Evolutionary conservation across 2,797 vertebrate genomes (phyloP).

Genomic region (Centroberyx gerrardi): DNA sequence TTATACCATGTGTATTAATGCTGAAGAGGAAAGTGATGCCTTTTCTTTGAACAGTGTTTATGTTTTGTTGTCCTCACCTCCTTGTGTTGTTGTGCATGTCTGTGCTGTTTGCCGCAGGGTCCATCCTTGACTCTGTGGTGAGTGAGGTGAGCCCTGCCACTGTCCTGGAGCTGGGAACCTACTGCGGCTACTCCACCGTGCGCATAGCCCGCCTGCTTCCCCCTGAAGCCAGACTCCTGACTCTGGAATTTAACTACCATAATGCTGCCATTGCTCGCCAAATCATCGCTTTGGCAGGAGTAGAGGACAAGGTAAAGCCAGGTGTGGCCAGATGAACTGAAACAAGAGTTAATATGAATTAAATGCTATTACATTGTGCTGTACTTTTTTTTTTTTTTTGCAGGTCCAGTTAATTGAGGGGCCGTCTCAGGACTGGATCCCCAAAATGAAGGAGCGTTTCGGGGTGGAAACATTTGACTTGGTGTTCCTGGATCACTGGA

Average conservation of each 20-base stretch:
- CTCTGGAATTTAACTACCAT: slow-evolving; percentile 89
- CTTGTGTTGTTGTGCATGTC: not conserved
- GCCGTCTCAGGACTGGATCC: slow-evolving; percentile 85
- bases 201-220: slow-evolving; percentile 89
- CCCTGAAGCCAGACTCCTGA: slow-evolving; percentile 84
- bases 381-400: too few relatives aligned
- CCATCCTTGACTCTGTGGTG: slow-evolving; percentile 90
- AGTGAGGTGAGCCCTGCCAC: slow-evolving; percentile 76
- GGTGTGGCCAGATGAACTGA: not conserved
- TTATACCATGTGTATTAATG: not conserved
- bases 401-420: slow-evolving; percentile 87
- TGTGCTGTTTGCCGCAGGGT: slow-evolving; percentile 75
- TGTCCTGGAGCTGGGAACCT: slow-evolving; percentile 87
- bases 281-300: slow-evolving; percentile 90
- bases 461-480: slow-evolving; percentile 91
- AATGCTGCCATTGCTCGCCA: slow-evolving; percentile 87
- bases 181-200: slow-evolving; percentile 93
- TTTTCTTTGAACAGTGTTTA: not conserved
- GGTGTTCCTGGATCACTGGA: slow-evolving; percentile 96
- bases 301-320: slow-evolving; percentile 88
- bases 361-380: not conserved
- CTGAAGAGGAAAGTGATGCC: not conserved
- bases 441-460: slow-evolving; percentile 90
- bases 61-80: not conserved
- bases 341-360: not conserved